phyloP scores from a whole-genome alignment of 2,113 vertebrate species.

The Petromus typicus region DNA sequence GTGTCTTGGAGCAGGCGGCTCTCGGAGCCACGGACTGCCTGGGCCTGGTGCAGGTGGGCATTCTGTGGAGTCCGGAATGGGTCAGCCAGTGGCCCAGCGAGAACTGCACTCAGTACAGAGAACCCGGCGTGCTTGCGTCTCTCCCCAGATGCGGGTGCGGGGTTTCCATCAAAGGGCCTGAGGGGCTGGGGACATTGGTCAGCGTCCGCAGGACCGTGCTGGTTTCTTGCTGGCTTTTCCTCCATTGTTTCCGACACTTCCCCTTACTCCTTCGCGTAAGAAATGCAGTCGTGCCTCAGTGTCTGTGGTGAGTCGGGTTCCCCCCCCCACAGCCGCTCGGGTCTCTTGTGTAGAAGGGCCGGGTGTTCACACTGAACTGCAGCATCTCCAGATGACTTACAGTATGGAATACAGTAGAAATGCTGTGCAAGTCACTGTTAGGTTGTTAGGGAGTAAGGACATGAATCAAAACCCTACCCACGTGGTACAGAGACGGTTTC shows the following conservation, averaged over 20 bases:
- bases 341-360: background rate
- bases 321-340: background rate
- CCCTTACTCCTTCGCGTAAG: background rate
- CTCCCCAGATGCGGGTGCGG: too few species aligned
- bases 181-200: fast-evolving
- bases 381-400: background rate
- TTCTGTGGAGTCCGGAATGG: background rate
- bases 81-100: background rate
- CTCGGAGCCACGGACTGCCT: background rate
- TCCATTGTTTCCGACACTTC: background rate
- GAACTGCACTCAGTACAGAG: background rate
- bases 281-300: background rate
- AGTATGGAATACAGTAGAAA: background rate
- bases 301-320: background rate
- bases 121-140: background rate
- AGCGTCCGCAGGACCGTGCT: background rate
- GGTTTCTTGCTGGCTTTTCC: background rate
- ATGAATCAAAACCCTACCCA: background rate
- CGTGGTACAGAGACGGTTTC: background rate
- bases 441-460: background rate
- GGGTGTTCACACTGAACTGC: too few species aligned
- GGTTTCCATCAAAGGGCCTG: background rate
- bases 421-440: background rate
- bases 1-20: background rate
- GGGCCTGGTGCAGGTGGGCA: fast-evolving